Conservation (phyloP, 2,888 invertebrate species). For the Yponomeuta cagnagella region DNA sequence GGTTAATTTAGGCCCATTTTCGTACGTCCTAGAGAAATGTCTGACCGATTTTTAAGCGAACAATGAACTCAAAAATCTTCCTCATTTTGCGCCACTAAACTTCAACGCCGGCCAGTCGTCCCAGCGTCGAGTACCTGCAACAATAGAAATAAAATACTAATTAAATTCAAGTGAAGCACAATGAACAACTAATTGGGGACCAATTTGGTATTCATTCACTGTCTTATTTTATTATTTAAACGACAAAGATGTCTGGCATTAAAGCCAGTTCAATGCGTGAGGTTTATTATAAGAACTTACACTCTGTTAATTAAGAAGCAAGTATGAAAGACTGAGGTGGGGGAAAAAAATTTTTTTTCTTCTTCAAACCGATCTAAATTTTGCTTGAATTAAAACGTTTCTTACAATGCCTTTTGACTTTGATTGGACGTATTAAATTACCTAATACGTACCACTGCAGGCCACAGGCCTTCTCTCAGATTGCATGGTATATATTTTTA, state of each 20-base stretch:
- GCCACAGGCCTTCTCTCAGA: no score
- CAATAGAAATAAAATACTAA: constrained; percentile 25
- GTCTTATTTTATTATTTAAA: background rate
- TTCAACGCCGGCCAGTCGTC: background rate
- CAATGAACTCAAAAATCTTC: background rate
- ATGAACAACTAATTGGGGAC: background rate
- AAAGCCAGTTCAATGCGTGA: background rate
- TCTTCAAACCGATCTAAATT: no score
- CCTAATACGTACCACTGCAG: no score
- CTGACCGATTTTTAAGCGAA: background rate
- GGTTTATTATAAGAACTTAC: background rate
- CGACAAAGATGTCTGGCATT: background rate
- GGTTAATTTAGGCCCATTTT: no score
- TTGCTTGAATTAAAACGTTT: no score
- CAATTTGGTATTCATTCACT: background rate
- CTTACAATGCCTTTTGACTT: no score
- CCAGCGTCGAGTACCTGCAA: constrained; percentile 31
- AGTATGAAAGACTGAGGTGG: no score
- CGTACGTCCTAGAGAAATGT: background rate
- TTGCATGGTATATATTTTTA: no score
- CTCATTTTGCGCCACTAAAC: background rate
- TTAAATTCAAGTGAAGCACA: background rate
- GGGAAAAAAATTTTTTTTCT: no score
- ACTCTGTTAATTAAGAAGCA: no score
- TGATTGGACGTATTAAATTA: no score